Percentiles rank a stretch among this genome's conserved stretches.
Conservation (phyloP, 1,140 invertebrate species). For the Gonioctena quinquepunctata region DNA sequence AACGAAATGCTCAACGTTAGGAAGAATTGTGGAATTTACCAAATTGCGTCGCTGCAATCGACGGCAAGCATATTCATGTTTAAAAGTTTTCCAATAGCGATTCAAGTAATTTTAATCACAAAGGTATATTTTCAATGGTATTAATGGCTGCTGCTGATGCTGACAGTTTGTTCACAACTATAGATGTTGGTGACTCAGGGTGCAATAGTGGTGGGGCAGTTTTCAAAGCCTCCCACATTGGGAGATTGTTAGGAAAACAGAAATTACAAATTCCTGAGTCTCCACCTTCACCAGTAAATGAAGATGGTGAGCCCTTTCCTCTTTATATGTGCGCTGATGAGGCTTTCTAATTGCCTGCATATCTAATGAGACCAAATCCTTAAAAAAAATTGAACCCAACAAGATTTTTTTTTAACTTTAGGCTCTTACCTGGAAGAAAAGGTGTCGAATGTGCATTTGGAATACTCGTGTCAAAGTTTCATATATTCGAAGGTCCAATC, state of each 20-base stretch:
- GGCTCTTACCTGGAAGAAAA: constrained; percentile 36
- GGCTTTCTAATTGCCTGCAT: constrained; percentile 25
- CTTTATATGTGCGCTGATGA: constrained; percentile 23
- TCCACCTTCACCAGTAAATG: constrained; percentile 5
- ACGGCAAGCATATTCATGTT: background rate
- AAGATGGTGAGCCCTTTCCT: constrained; percentile 14
- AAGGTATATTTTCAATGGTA: constrained; percentile 1
- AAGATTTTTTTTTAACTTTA: constrained; percentile 58
- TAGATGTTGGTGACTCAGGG: background rate
- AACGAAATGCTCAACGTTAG: background rate
- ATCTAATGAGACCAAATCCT: constrained; percentile 26
- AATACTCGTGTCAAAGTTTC: constrained; percentile 42
- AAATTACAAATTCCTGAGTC: background rate
- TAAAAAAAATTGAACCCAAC: constrained; percentile 39
- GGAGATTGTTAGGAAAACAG: background rate
- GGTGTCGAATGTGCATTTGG: constrained; percentile 42
- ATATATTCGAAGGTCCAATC: constrained; percentile 11
- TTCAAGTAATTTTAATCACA: constrained; percentile 13
- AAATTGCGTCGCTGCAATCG: constrained; percentile 9
- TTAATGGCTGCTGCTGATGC: constrained; percentile 11
- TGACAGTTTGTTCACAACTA: background rate
- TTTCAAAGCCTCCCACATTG: background rate
- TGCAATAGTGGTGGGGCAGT: background rate
- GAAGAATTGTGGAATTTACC: constrained; percentile 2
- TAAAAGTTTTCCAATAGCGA: constrained; percentile 7